Evolutionary conservation across 2,888 invertebrate genomes (phyloP).

Genomic region (Diaperis boleti): DNA sequence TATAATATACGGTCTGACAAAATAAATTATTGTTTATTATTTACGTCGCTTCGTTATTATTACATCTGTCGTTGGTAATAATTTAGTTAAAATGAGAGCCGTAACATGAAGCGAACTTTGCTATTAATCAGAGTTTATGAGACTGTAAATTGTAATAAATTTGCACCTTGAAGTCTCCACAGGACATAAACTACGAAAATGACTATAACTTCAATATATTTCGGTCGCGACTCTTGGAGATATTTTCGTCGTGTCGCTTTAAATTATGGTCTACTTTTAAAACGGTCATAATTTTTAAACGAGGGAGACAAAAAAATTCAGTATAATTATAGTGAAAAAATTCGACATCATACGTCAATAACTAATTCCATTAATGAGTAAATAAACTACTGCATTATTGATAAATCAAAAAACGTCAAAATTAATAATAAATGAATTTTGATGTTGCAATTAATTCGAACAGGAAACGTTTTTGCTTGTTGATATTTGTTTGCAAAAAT

Average conservation of each 20-base stretch:
- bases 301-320: no score
- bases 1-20: conserved; percentile 3
- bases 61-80: conserved; percentile 7
- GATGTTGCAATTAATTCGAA: no score
- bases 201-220: conserved; percentile 9
- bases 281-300: no score
- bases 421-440: no score
- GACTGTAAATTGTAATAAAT: neutral
- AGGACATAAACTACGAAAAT: conserved; percentile 11
- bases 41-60: conserved; percentile 4
- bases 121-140: conserved; percentile 15
- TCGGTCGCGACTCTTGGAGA: conserved; percentile 19
- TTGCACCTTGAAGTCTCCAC: conserved; percentile 3
- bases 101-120: neutral
- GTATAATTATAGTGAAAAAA: no score
- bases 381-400: conserved; percentile 8
- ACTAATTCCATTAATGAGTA: no score
- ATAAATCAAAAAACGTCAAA: conserved; percentile 2
- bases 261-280: no score
- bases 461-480: no score
- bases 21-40: conserved; percentile 12
- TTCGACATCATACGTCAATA: no score
- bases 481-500: no score
- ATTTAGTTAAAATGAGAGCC: conserved; percentile 3
- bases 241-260: conserved; percentile 15